Conservation (phyloP, 2,888 invertebrate genomes). For the Microchrysa polita region DNA sequence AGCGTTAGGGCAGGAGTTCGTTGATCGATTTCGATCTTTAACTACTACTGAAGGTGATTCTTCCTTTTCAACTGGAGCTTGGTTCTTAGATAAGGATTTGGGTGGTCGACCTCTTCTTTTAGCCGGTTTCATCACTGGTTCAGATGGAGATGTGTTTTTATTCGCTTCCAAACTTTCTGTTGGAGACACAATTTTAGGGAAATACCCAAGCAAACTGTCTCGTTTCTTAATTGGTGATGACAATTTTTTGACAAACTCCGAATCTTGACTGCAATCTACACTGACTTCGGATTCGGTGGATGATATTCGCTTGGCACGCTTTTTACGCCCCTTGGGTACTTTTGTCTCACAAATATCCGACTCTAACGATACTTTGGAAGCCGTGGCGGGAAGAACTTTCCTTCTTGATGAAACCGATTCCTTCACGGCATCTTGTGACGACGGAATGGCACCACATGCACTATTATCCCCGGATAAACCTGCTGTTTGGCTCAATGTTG, state of each 20-base stretch:
- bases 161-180: conserved; percentile 45
- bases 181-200: conserved; percentile 65
- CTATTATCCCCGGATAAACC: too few relatives aligned
- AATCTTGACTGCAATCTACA: conserved; percentile 54
- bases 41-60: conserved; percentile 19
- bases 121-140: neutral
- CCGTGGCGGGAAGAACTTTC: too few relatives aligned
- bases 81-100: conserved; percentile 8
- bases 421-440: neutral
- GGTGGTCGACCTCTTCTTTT: conserved; percentile 29
- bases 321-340: conserved; percentile 31
- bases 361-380: neutral
- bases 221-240: conserved; percentile 70
- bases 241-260: conserved; percentile 67
- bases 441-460: neutral
- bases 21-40: neutral
- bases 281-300: neutral
- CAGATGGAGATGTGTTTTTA: neutral
- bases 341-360: neutral
- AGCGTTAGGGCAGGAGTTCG: too few relatives aligned
- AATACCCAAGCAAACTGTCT: conserved; percentile 71
- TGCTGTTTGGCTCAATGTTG: too few relatives aligned
- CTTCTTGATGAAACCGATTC: neutral
- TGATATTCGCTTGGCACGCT: neutral
- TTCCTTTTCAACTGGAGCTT: too few relatives aligned